Evolutionary conservation across 2,888 invertebrate genomes (phyloP).

Genomic region (Hyposoter dolosus): DNA sequence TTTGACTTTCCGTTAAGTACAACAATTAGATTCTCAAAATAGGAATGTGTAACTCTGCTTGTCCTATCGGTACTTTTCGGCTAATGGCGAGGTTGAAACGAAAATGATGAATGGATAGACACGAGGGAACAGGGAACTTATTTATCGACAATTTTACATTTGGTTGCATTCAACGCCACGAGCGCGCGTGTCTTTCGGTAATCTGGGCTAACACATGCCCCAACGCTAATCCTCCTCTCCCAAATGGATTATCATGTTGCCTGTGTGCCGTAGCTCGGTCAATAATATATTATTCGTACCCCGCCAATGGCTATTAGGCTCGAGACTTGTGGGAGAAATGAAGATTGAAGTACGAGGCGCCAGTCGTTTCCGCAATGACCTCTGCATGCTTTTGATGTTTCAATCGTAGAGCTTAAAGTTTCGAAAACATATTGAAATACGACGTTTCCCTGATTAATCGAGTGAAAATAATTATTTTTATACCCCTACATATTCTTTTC

Average conservation of each 20-base stretch:
- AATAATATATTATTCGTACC: constrained; percentile 53
- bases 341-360: constrained; percentile 19
- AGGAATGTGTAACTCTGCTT: neutral
- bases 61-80: neutral
- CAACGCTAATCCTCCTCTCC: constrained; percentile 25
- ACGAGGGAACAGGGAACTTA: constrained; percentile 1
- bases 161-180: constrained; percentile 62
- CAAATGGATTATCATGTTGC: constrained; percentile 29
- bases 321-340: constrained; percentile 26
- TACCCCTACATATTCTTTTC: neutral
- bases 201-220: constrained; percentile 18
- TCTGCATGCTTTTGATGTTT: constrained; percentile 1
- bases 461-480: neutral
- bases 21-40: neutral
- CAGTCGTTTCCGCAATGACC: neutral
- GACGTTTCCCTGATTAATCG: neutral
- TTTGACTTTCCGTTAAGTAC: too few relatives aligned
- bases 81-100: neutral
- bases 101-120: neutral
- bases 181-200: constrained; percentile 25
- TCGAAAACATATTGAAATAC: neutral
- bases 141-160: constrained; percentile 70
- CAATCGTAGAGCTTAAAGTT: neutral
- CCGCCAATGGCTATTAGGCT: constrained; percentile 20
- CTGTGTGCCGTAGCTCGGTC: constrained; percentile 25